These are phyloP conservation scores for Sarcoramphus papa DNA, from an alignment of 2,797 vertebrate species.

Conservation along the genomic window DNA sequence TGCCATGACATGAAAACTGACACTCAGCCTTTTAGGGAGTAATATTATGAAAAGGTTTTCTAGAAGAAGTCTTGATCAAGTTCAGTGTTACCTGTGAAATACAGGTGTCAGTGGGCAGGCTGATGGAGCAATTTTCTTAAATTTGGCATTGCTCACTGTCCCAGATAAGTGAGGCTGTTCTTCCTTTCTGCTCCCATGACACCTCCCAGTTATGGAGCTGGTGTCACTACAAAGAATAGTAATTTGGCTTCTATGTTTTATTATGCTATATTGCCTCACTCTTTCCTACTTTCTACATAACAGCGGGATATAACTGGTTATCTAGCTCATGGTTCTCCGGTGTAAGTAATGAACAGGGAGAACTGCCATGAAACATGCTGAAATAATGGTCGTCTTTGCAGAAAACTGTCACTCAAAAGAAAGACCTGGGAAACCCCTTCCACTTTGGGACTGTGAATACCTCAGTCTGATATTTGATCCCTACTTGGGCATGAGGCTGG, in stretches of 20 bases:
- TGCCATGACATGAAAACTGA: neutral
- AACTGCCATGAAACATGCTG: neutral
- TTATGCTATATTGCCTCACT: neutral
- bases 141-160: neutral
- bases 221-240: neutral
- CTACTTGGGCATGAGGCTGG: fast-evolving
- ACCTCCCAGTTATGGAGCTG: neutral
- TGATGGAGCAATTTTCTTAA: neutral
- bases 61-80: neutral
- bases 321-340: neutral
- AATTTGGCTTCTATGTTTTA: neutral
- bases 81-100: neutral
- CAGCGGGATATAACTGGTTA: neutral
- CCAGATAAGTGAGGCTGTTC: neutral
- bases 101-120: neutral
- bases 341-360: neutral
- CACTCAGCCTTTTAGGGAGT: neutral
- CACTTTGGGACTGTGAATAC: neutral
- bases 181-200: neutral
- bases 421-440: neutral
- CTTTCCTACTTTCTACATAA: neutral
- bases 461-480: neutral
- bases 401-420: neutral
- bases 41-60: neutral
- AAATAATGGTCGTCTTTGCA: neutral